Base-by-base conservation (phyloP, 1,140 invertebrate species). In the Psilanteris sp. region DNA sequence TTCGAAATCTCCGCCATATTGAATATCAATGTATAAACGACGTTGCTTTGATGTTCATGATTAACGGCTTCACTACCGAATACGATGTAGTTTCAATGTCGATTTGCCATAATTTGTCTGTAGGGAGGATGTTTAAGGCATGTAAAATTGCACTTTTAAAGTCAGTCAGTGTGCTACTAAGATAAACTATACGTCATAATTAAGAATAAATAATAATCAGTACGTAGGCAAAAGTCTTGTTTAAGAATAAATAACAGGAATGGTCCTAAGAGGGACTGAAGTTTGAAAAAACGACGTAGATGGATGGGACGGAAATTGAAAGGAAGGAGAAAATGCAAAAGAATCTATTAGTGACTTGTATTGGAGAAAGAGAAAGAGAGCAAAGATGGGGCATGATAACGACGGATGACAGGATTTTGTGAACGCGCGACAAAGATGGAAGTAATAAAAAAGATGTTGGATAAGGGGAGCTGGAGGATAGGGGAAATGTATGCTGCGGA, bases 241-340 rank as follows among this genome's bases (percentile, higher is more conserved):
- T 62, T 46, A 62, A 72, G 27, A 15, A n/a, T n/a, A n/a, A 48
- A 6, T 24, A 59, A 39, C 13, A 36, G 18, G 43, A 54, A 48
- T 31, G 50, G 20, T 27, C 43, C 20, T 59, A 73, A 73, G 34
- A 66, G 43, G 57, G 41, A 20, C 48, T 44, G 37, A 31, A 20
- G 54, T 20, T 61, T 11, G 44, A 66, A 31, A 61, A 67, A 59
- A 74, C 46, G 46, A 59, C 46, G 48, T 41, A 15, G 36, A 66
- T 55, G 39, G 57, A 71, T 50, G 59, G 22, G 55, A 66, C 59
- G 52, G 52, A 55, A 77, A 70, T 73, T 57, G 67, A 77, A 62
- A 66, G 54, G 61, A 62, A 71, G 50, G 59, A 71, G 59, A 77
- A 70, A 68, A 70, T 50, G 64, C 55, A 61, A 66, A 70, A 76